These are phyloP conservation scores for Lithobates sylvaticus DNA, from an alignment of 2,797 vertebrate species.

Conservation along the genomic window DNA sequence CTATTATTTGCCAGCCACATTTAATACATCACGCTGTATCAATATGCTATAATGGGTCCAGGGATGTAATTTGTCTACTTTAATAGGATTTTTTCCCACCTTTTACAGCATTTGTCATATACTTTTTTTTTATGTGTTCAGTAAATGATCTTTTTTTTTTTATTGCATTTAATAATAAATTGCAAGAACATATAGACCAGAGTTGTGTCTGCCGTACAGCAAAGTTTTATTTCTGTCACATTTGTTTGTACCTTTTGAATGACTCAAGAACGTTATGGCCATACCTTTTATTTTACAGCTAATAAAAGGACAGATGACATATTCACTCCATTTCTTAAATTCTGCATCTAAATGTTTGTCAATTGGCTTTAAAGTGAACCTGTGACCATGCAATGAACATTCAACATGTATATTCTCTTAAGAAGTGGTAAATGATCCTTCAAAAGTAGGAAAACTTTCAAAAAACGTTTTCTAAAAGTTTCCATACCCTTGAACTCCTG, in stretches of 20 bases:
- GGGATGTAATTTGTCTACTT: constrained; percentile 53
- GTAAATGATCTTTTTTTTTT: constrained; percentile 53
- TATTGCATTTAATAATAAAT: constrained; percentile 56
- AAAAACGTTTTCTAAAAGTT: too few relatives aligned
- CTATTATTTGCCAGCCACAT: constrained; percentile 62
- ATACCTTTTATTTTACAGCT: constrained; percentile 14
- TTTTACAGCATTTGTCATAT: constrained; percentile 32
- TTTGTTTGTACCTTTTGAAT: not conserved
- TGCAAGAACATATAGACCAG: constrained; percentile 20
- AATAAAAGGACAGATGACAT: constrained; percentile 29
- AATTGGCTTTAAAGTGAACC: not conserved
- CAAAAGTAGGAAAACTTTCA: too few relatives aligned
- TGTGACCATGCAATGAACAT: not conserved
- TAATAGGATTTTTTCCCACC: constrained; percentile 48
- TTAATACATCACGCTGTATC: constrained; percentile 58
- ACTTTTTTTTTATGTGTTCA: constrained; percentile 45
- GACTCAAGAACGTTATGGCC: constrained; percentile 14
- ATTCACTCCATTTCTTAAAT: not conserved
- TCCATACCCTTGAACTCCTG: too few relatives aligned
- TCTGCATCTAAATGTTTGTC: not conserved
- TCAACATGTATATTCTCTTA: too few relatives aligned
- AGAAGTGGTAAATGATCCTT: too few relatives aligned
- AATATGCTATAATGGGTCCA: constrained; percentile 56
- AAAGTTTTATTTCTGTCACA: constrained; percentile 20
- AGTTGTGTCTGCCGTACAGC: constrained; percentile 23